Base-by-base conservation (phyloP, 2,797 vertebrate species). In the Enteromius viviparus region DNA sequence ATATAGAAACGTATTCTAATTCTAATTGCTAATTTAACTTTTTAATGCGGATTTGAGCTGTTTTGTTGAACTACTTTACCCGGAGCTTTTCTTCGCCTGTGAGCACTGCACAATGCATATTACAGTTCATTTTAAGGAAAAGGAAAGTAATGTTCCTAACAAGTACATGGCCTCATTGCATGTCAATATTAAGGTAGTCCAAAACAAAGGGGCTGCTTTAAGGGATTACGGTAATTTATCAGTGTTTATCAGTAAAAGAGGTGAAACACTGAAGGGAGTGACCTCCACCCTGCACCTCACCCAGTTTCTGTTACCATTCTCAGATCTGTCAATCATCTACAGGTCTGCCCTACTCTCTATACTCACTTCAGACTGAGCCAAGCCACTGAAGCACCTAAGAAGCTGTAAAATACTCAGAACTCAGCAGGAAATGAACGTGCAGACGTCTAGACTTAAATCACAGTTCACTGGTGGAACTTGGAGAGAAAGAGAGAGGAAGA, bases 401-500 rank as follows among this genome's bases (percentile, higher is more conserved):
- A 71, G 34, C 55, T 80, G 83, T 85, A 78, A 82, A 45, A 47
- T 78, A 81, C 17, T 17, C 65, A 80, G 65, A 80, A 80, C 65
- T 65, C 47, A 8, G 40, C 76, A 78, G 77, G 81, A 83, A 85
- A 85, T 82, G 55, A 77, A 71, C 51, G 12, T 26, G 71, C 60
- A 83, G 77, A 78, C 40, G 66, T 83, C 86, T 77, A 83, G 71
- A 80, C 81, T 60, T 64, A 34, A 71, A 70, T 75, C 80, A 62
- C 69, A 42, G 55, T 45, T 51, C 40, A 29, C 8, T 42, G 62
- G 51, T 47, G 23, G 17, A 78, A 65, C 53, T 21, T 6, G 45
- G 58, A 58, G 34, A 58, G 62, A 60, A 11, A 64, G 21, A 17
- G 34, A 34, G 34, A 34, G 34, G 4, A 32, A 1, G 55, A 80